Base-by-base conservation (phyloP, 2,888 invertebrate species). In the Patella pellucida region DNA sequence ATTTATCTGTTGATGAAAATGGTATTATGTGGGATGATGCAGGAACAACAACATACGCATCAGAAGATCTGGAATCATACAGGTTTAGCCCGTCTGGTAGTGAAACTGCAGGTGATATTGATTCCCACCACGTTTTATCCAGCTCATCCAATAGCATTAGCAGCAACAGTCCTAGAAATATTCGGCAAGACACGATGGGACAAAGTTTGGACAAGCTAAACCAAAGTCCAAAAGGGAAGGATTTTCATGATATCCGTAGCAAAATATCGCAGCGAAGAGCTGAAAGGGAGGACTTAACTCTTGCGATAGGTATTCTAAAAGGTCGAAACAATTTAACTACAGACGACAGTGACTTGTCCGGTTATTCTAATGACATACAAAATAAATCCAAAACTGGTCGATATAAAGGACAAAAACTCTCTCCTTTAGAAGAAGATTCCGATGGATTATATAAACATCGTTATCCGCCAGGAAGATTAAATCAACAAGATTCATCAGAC, bases 1-100 rank as follows among this genome's bases (percentile, higher is more conserved):
- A 78, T 52, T 70, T 82, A 23, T 77, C 80, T 5, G 79, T 87
- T 78, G 86, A 87, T 76, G 85, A 85, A n/a, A 81, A 86, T 78
- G 86, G 86, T 11, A 86, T 86, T 52, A 74, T 87, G 51, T 87
- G 86, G 86, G 86, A 84, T 11, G 75, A 79, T 19, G 77, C 76
- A 3, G 78, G 62, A 72, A 69, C 81, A 81, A n/a, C 72, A 75
- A 69, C 79, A 77, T 31, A 81, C 72, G 78, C 81, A 12, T 81
- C 83, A 19, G 83, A 83, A 41, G 83, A 83, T 51, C 71, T 83
- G 23, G 84, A 83, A 54, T 78, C 54, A 15, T 81, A 80, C 75
- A 77, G 83, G 71, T 74, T 82, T 5, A 83, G 83, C 70, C 83
- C 84, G 2, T 83, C 82, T 16, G 84, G 83, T n/a, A 82, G 80